Evolutionary conservation across 2,797 vertebrate genomes (phyloP).

Genomic region (Sarcophilus harrisii): DNA sequence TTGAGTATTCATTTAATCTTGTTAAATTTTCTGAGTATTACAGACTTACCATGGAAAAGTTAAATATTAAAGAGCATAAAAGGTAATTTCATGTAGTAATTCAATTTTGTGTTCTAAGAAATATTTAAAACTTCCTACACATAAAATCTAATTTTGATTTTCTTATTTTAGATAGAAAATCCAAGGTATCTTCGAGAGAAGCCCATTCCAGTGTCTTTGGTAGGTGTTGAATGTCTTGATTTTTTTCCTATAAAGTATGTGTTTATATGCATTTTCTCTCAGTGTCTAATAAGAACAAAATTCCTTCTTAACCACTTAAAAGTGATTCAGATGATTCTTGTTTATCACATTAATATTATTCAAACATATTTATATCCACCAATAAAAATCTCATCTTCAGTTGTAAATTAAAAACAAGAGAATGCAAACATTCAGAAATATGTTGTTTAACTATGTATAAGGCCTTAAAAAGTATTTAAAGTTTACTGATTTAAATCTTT

Average conservation of each 20-base stretch:
- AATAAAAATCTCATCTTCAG: not conserved
- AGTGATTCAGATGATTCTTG: conserved; percentile 1
- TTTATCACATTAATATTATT: not conserved
- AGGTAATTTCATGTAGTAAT: conserved; percentile 15
- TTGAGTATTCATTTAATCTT: not conserved
- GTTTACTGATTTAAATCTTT: conserved; percentile 75
- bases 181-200: conserved; percentile 94
- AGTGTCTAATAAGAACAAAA: not conserved
- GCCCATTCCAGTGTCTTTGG: conserved; percentile 89
- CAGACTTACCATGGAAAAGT: not conserved
- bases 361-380: not conserved
- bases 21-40: not conserved
- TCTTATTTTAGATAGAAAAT: conserved; percentile 92
- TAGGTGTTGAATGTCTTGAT: conserved; percentile 86
- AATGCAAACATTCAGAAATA: conserved; percentile 47
- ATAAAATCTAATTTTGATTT: conserved; percentile 80
- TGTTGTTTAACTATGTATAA: conserved; percentile 36
- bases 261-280: not conserved
- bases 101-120: conserved; percentile 40
- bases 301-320: conserved; percentile 3
- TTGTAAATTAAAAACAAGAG: not conserved
- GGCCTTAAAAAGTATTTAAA: not conserved
- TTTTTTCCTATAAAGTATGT: conserved; percentile 66
- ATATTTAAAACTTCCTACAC: conserved; percentile 25
- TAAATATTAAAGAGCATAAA: not conserved